Percentiles rank a stretch among this genome's conserved stretches.
Evolutionary conservation across 1,140 invertebrate genomes (phyloP).

Genomic region (Teleogryllus occipitalis): DNA sequence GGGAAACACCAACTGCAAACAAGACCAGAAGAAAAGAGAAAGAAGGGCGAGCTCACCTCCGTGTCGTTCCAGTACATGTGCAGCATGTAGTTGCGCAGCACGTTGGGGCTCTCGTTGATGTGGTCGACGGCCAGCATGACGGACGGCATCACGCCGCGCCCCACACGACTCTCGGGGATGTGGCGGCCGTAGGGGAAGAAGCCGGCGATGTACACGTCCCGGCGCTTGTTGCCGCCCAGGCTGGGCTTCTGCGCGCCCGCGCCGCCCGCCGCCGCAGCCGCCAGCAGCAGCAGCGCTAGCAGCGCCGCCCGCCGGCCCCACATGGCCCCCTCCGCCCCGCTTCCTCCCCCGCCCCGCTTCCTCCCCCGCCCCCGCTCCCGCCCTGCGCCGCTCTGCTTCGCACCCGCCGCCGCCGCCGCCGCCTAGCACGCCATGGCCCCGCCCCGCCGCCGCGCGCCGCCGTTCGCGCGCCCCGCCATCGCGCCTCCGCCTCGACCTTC

Average conservation of each 20-base stretch:
- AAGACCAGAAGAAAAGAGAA: background rate
- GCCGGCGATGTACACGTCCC: constrained; percentile 81
- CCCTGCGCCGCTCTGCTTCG: too few species aligned
- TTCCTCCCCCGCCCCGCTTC: too few species aligned
- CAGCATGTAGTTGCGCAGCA: constrained; percentile 76
- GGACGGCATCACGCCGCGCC: constrained; percentile 86
- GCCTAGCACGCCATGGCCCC: too few species aligned
- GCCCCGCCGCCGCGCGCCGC: too few species aligned
- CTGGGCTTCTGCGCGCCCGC: constrained; percentile 43
- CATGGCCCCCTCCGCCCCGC: too few species aligned
- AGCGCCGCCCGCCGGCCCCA: too few species aligned
- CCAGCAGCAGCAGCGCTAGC: too few species aligned
- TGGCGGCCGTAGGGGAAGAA: constrained; percentile 81
- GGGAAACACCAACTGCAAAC: too few species aligned
- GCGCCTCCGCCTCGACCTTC: too few species aligned
- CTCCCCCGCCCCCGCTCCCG: too few species aligned
- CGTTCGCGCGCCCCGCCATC: too few species aligned
- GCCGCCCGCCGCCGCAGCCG: constrained; percentile 27
- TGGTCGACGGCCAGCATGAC: constrained; percentile 85
- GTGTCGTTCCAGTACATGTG: constrained; percentile 95
- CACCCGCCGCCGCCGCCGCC: too few species aligned
- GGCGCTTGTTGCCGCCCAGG: constrained; percentile 42
- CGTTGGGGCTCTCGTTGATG: constrained; percentile 78
- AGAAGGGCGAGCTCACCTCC: constrained; percentile 52
- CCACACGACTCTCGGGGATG: constrained; percentile 53